phyloP scores from a whole-genome alignment of 2,888 invertebrate genomes.

The Automeris io region DNA sequence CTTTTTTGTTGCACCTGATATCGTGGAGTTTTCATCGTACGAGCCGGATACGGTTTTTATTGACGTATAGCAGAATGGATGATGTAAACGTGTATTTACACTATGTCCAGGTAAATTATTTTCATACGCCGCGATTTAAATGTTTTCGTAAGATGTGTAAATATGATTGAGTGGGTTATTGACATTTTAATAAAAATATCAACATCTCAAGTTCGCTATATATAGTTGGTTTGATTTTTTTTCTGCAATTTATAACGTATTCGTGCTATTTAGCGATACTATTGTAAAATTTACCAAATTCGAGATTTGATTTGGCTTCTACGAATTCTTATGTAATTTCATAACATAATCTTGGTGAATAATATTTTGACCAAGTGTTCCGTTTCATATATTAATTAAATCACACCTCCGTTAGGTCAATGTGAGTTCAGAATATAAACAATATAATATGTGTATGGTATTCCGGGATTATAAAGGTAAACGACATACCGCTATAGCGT shows the following conservation, averaged over 20 bases:
- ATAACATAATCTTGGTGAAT: background rate
- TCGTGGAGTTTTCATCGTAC: slow-evolving; percentile 38
- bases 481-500: slow-evolving; percentile 22
- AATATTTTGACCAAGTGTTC: background rate
- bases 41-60: slow-evolving; percentile 65
- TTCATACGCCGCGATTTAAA: slow-evolving; percentile 23
- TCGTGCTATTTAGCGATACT: background rate
- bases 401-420: slow-evolving; percentile 22
- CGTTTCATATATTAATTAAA: slow-evolving; percentile 5
- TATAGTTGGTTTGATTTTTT: background rate
- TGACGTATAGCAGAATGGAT: slow-evolving; percentile 37
- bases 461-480: slow-evolving; percentile 37
- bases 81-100: slow-evolving; percentile 55
- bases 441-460: slow-evolving; percentile 21
- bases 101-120: slow-evolving; percentile 40
- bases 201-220: too few species aligned
- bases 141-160: slow-evolving; percentile 8
- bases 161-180: slow-evolving; percentile 3
- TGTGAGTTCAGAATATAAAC: slow-evolving; percentile 23
- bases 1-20: slow-evolving; percentile 40
- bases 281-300: background rate
- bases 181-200: slow-evolving; percentile 5
- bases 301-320: background rate
- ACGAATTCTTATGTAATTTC: too few species aligned
- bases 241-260: background rate